These are phyloP conservation scores for Apamea monoglypha DNA, from an alignment of 2,888 invertebrate species.

Conservation along the genomic window DNA sequence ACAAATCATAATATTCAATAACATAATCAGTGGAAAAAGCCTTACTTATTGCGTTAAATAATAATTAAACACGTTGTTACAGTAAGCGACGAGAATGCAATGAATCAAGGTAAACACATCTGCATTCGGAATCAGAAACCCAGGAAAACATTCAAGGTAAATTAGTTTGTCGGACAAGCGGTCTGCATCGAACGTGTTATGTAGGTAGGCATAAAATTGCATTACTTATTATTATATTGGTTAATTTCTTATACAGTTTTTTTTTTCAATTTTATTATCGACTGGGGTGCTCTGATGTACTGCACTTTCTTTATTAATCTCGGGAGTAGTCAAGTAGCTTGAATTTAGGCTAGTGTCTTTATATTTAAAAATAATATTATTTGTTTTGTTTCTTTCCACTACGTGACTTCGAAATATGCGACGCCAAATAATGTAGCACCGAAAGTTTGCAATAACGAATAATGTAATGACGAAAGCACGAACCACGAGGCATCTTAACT, in stretches of 20 bases:
- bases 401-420: no score
- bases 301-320: no score
- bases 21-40: neutral
- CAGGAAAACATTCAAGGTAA: conserved; percentile 60
- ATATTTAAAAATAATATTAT: no score
- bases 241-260: neutral
- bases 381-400: no score
- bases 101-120: conserved; percentile 30
- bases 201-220: neutral
- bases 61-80: neutral
- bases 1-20: neutral
- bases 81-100: conserved; percentile 17
- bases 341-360: no score
- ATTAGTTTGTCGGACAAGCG: neutral
- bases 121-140: conserved; percentile 24
- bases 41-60: neutral
- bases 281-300: no score
- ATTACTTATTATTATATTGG: neutral
- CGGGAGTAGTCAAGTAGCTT: no score
- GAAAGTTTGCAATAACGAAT: no score
- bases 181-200: conserved; percentile 5
- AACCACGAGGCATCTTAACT: no score
- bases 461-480: no score
- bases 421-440: no score
- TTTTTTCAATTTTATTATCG: no score